A percentile compares a stretch with the other conserved stretches of the same genome.
Conservation (phyloP, 2,888 invertebrate genomes). For the Acanthosepion pharaonis region DNA sequence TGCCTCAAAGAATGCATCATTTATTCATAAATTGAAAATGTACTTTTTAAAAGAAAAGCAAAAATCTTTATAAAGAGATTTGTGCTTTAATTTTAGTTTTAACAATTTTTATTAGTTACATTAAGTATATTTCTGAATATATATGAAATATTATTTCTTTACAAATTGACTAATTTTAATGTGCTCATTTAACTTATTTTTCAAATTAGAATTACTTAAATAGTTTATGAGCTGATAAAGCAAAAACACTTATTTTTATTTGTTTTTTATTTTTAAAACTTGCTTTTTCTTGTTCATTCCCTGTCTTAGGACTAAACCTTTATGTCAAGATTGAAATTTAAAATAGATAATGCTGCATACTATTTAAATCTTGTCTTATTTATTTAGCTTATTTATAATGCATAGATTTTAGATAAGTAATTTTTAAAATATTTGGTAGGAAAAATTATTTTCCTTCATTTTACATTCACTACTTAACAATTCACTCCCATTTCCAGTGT, state of each 20-base stretch:
- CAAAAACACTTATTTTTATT: not conserved
- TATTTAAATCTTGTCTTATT: too few species aligned
- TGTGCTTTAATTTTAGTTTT: not conserved
- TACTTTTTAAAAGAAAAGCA: not conserved
- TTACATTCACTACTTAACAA: too few species aligned
- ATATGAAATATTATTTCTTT: not conserved
- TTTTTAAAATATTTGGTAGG: too few species aligned
- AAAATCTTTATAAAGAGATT: not conserved
- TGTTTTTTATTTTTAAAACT: not conserved
- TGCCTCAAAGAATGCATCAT: not conserved
- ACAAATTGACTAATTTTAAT: not conserved
- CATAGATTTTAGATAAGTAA: too few species aligned
- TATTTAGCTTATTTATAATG: too few species aligned
- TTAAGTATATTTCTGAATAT: not conserved
- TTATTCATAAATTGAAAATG: not conserved
- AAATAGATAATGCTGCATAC: too few species aligned
- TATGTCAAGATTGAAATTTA: not conserved
- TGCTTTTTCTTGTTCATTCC: not conserved
- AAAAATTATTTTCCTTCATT: too few species aligned
- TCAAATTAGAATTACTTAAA: not conserved
- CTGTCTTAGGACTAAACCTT: not conserved
- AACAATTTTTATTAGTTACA: not conserved
- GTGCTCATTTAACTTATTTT: not conserved
- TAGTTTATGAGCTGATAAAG: not conserved
- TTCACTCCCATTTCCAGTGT: too few species aligned